Conservation (phyloP, 2,888 invertebrate genomes). For the Drosophila melanocephala region DNA sequence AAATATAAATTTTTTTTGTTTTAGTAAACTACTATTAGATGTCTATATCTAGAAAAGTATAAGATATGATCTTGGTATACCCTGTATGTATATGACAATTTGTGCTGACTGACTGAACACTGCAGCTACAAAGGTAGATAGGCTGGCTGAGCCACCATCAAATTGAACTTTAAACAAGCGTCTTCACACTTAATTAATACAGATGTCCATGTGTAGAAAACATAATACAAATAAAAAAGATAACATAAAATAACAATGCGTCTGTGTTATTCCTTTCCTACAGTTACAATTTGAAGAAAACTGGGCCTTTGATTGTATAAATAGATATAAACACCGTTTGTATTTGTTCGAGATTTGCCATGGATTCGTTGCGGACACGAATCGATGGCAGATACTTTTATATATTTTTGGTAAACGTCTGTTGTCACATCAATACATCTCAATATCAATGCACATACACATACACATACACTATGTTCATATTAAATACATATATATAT, state of each 20-base stretch:
- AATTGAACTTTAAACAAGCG: not conserved
- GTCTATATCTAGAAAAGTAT: not conserved
- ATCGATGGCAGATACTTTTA: constrained; percentile 35
- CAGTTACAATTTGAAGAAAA: not conserved
- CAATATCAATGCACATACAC: not conserved
- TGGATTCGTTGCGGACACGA: constrained; percentile 3
- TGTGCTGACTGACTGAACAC: constrained; percentile 12
- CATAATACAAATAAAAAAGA: not conserved
- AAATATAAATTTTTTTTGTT: constrained; percentile 20
- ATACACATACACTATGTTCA: constrained; percentile 19
- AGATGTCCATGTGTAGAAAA: not conserved
- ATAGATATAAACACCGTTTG: not conserved
- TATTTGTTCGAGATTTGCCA: constrained; percentile 28
- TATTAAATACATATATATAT: constrained; percentile 10
- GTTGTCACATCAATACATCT: constrained; percentile 27
- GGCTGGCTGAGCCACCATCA: not conserved
- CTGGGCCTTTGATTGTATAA: not conserved
- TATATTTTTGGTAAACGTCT: constrained; percentile 56
- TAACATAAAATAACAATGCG: not conserved
- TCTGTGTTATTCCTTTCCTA: not conserved
- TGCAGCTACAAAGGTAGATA: constrained; percentile 1
- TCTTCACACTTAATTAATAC: constrained; percentile 2
- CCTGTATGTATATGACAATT: not conserved
- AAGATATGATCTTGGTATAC: constrained; percentile 1
- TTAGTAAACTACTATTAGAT: constrained; percentile 20